These are phyloP conservation scores for Chauna torquata DNA, from an alignment of 2,113 vertebrate species.

Conservation along the genomic window DNA sequence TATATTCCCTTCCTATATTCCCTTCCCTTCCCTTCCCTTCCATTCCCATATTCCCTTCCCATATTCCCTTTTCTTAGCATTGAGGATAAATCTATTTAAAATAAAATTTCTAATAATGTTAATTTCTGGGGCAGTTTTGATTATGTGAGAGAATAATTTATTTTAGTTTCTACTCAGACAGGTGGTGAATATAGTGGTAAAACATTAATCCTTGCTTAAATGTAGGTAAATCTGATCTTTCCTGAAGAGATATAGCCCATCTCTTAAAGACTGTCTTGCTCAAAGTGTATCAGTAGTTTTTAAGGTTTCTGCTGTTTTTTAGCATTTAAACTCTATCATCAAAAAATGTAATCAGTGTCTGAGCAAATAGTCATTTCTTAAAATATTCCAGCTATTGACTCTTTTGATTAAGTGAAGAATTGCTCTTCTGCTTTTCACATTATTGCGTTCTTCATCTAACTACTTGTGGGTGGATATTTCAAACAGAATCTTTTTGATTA, in stretches of 20 bases:
- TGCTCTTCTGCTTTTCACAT: not conserved
- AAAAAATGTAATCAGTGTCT: not conserved
- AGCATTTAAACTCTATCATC: not conserved
- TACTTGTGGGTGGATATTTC: conserved; percentile 24
- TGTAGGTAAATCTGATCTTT: not conserved
- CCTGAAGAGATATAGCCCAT: not conserved
- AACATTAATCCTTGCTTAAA: not conserved
- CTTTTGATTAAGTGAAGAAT: conserved; percentile 3
- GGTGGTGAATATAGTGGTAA: not conserved
- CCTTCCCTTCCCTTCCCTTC: no score
- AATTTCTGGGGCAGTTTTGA: not conserved
- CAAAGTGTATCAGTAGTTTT: not conserved
- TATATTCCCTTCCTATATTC: no score
- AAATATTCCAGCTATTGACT: not conserved
- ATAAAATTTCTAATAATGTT: not conserved
- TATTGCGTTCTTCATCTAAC: not conserved
- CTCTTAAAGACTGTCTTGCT: not conserved
- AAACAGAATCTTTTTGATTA: conserved; percentile 19
- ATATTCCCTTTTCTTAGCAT: not conserved
- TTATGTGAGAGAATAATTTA: not conserved
- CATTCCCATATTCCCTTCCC: no score
- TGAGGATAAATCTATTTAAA: not conserved
- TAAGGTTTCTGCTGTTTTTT: not conserved
- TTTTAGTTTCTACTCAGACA: not conserved
- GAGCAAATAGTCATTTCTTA: not conserved